Base-by-base conservation (phyloP, 2,113 vertebrate genomes). In the Dicerorhinus sumatrensis region DNA sequence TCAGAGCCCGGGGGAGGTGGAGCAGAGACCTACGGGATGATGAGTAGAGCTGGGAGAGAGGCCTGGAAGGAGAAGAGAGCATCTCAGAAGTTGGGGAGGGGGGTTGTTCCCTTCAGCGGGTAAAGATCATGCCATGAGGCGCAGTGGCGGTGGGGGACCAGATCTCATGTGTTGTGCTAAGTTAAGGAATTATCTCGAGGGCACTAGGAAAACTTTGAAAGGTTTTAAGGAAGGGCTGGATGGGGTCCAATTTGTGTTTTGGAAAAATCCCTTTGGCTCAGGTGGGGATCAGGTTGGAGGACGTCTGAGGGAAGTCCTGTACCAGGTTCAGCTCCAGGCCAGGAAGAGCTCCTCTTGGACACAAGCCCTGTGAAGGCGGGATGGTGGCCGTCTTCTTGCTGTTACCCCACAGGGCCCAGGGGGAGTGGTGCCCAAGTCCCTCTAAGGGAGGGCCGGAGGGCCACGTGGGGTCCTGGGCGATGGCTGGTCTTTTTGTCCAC, bases 251-350 rank as follows among this genome's bases (percentile, higher is more conserved):
- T 86, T 82, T 83, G 54, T 81, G 77, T 80, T 91, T 69, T 91
- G 75, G 85, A 79, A 92, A 95, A 93, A 70, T 29, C 29, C 39
- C 58, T 97, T 62, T 48, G 82, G 86, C 65, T 75, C n/a, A 58
- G 77, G 72, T 63, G 18, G 60, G 58, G 48, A 75, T 17, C 39
- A 83, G 72, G 18, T 63, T 89, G 72, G 81, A 42, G 65, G 56
- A 17, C 0, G 3, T 56, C 76, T 18, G 51, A 39, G 65, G 72
- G 92, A 36, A 56, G 31, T 39, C 46, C 36, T 94, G 27, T 48
- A 23, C 65, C 18, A 39, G 67, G 33, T 18, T 29, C 29, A 60
- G 79, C 36, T 36, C 69, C 39, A 65, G 63, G 58, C 58, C 42
- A 60, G 46, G 60, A n/a, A 76, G 36, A 33, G 36, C 1, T 6